Evolutionary conservation across 2,113 vertebrate species (phyloP), one percentile per base, ranked within the genome.

Genomic region (Pao palembangensis): DNA sequence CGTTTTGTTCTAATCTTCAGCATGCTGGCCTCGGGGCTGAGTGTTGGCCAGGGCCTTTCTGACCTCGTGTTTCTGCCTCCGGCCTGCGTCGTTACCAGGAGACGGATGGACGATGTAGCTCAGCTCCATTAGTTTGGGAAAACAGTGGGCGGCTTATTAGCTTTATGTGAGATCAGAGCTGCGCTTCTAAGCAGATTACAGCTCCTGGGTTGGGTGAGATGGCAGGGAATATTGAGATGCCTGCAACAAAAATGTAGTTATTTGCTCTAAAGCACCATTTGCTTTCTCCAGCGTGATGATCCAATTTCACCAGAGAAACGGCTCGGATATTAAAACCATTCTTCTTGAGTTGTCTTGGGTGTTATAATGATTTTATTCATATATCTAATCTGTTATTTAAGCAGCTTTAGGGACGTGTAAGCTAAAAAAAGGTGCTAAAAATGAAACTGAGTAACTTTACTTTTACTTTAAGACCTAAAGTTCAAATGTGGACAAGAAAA

Each of bases 311-410:
- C 1, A 47, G 1, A 18, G 28, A 64, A 64, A 41, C 63, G 42
- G 18, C 21, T 1, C 20, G 8, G 61, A 81, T 84, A 82, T 80
- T 73, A 76, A 73, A 85, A 51, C 63, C 64, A 78, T 80, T 63
- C 55, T 65, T 82, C 74, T 73, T 20, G 25, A 58, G 0, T 31
- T 61, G 25, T n/a, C 64, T 18, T 48, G 6, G 23, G 51, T 57
- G 38, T 47, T 23, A 19, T 60, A 23, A 28, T 53, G 18, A 14
- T n/a, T 14, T 44, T 51, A 7, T 43, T 56, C 21, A 18, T 41
- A 55, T 67, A 63, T 50, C 43, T 58, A 6, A 61, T 57, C 46
- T 51, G 23, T 59, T 62, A n/a, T 78, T 47, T n/a, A 61, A 55
- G 46, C 15, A n/a, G 15, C 12, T 10, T 20, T 12, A 49, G 0